Evolutionary conservation across 2,797 vertebrate genomes (phyloP).

Genomic region (Geotrypetes seraphini): DNA sequence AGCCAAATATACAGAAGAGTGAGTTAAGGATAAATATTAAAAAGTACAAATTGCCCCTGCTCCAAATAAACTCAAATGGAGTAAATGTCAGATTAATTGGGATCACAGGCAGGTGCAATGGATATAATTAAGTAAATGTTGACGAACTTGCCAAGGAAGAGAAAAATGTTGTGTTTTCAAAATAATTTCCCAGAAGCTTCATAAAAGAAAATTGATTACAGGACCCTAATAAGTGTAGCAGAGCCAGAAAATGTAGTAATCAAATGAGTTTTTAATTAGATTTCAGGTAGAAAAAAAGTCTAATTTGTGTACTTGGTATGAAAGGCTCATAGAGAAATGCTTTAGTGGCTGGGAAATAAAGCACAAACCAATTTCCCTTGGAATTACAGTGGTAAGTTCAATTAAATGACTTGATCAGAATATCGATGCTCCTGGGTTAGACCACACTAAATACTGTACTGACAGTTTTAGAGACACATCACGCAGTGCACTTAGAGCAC

Average conservation of each 20-base stretch:
- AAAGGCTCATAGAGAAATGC: conserved; percentile 43
- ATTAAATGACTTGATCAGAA: conserved; percentile 49
- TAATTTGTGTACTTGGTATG: conserved; percentile 49
- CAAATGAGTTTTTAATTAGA: conserved; percentile 70
- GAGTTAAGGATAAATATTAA: conserved; percentile 17
- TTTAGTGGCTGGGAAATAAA: conserved; percentile 45
- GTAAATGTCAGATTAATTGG: conserved; percentile 51
- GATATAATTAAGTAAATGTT: conserved; percentile 58
- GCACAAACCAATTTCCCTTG: conserved; percentile 53
- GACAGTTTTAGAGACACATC: conserved; percentile 14
- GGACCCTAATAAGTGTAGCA: conserved; percentile 61
- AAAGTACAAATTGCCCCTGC: conserved; percentile 26
- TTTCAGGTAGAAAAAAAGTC: conserved; percentile 51
- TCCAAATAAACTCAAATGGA: conserved; percentile 48
- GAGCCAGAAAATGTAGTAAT: conserved; percentile 60
- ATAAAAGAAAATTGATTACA: conserved; percentile 70
- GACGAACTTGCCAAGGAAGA: conserved; percentile 54
- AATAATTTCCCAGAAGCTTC: conserved; percentile 73
- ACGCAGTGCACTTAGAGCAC: too few species aligned
- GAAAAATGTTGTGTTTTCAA: conserved; percentile 61
- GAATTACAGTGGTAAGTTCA: conserved; percentile 51
- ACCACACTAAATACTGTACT: conserved; percentile 30
- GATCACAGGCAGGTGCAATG: conserved; percentile 55
- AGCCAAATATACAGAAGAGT: conserved; percentile 26
- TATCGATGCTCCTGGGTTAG: conserved; percentile 28